phyloP scores from a whole-genome alignment of 2,888 invertebrate species.

The Brachyptera putata region DNA sequence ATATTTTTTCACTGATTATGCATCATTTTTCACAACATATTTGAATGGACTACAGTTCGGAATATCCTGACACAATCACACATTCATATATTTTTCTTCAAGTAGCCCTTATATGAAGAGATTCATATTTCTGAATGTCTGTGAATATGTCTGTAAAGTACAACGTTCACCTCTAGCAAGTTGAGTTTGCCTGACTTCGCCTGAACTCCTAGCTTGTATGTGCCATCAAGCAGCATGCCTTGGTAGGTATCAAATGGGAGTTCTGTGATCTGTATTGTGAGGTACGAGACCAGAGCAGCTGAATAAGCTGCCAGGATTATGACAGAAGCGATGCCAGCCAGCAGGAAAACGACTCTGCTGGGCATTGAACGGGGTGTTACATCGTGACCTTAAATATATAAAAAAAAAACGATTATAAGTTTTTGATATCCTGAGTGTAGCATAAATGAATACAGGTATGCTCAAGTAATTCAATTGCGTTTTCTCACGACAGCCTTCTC shows the following conservation, averaged over 20 bases:
- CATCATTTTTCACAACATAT: no score
- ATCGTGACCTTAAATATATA: not conserved
- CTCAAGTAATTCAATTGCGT: no score
- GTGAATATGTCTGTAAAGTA: no score
- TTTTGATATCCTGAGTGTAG: no score
- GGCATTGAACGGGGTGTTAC: not conserved
- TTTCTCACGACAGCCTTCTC: no score
- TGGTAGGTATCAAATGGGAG: constrained; percentile 7
- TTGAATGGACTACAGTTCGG: not conserved
- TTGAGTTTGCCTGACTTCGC: constrained; percentile 10
- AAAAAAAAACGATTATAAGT: no score
- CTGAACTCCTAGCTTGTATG: constrained; percentile 4
- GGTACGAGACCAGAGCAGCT: constrained; percentile 8
- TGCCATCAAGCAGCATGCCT: not conserved
- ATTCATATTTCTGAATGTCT: no score
- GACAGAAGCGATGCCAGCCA: not conserved
- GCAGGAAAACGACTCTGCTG: not conserved
- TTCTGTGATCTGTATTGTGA: constrained; percentile 1
- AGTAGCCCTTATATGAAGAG: no score
- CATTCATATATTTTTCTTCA: no score
- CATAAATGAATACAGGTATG: no score
- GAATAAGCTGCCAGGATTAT: constrained; percentile 9
- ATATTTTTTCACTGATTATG: no score
- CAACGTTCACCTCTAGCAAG: not conserved
- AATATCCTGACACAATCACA: not conserved